These are phyloP conservation scores for Drosophila nigricruria DNA, from an alignment of 2,888 invertebrate species.

Conservation along the genomic window DNA sequence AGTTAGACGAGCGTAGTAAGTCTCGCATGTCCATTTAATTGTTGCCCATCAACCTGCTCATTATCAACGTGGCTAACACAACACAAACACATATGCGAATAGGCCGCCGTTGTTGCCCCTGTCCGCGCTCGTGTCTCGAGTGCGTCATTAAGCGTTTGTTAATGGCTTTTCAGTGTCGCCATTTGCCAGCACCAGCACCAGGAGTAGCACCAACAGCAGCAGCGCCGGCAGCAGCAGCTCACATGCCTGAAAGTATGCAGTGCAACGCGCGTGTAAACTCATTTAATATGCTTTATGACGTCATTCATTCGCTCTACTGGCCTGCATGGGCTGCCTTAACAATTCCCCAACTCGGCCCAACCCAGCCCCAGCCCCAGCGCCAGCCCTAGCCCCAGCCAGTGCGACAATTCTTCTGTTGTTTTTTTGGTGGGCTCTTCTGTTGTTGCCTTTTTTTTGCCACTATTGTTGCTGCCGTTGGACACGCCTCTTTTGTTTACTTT, in stretches of 20 bases:
- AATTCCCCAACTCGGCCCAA: constrained; percentile 40
- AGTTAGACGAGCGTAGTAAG: background rate
- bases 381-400: constrained; percentile 13
- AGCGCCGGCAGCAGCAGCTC: constrained; percentile 23
- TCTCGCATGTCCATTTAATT: constrained; percentile 62
- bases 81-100: constrained; percentile 4
- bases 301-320: constrained; percentile 57
- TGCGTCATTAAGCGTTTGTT: constrained; percentile 78
- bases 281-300: constrained; percentile 80
- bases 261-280: constrained; percentile 60
- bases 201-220: constrained; percentile 16
- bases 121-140: constrained; percentile 56
- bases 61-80: constrained; percentile 63
- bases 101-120: background rate
- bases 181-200: constrained; percentile 38
- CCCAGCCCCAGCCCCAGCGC: constrained; percentile 2
- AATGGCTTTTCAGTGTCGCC: constrained; percentile 81
- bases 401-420: constrained; percentile 41
- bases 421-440: constrained; percentile 25
- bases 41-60: constrained; percentile 42
- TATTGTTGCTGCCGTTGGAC: constrained; percentile 42
- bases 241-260: constrained; percentile 57
- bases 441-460: constrained; percentile 31
- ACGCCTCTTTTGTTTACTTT: constrained; percentile 66
- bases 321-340: constrained; percentile 32